Conservation (phyloP, 2,797 vertebrate species). For the Phylloscopus collybita region DNA sequence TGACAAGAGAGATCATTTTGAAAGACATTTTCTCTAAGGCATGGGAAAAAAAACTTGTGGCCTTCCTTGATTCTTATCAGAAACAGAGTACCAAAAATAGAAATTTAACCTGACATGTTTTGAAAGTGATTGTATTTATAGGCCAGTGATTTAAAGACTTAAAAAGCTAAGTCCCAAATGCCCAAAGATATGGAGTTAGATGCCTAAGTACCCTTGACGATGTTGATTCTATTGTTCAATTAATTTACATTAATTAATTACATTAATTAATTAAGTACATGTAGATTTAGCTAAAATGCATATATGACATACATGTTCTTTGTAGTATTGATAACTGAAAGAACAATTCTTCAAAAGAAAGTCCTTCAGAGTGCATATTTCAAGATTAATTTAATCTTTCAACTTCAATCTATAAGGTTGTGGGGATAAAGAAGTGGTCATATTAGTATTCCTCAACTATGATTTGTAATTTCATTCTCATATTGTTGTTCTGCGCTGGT, state of each 20-base stretch:
- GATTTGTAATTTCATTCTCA: neutral
- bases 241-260: neutral
- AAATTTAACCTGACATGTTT: slow-evolving; percentile 3
- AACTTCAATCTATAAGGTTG: neutral
- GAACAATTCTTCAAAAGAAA: neutral
- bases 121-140: neutral
- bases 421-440: neutral
- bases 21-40: neutral
- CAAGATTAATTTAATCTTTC: neutral
- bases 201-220: neutral
- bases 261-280: neutral
- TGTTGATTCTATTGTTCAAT: neutral
- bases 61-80: neutral
- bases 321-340: neutral
- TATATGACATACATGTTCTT: neutral
- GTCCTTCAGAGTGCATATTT: neutral
- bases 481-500: rapidly evolving
- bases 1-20: neutral
- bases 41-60: neutral
- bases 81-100: neutral
- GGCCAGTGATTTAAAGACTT: neutral
- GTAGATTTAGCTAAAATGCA: neutral
- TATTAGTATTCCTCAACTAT: neutral
- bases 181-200: neutral
- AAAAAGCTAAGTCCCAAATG: neutral